Evolutionary conservation across 2,888 invertebrate genomes (phyloP).

Genomic region (Hirtodrosophila alboralis): DNA sequence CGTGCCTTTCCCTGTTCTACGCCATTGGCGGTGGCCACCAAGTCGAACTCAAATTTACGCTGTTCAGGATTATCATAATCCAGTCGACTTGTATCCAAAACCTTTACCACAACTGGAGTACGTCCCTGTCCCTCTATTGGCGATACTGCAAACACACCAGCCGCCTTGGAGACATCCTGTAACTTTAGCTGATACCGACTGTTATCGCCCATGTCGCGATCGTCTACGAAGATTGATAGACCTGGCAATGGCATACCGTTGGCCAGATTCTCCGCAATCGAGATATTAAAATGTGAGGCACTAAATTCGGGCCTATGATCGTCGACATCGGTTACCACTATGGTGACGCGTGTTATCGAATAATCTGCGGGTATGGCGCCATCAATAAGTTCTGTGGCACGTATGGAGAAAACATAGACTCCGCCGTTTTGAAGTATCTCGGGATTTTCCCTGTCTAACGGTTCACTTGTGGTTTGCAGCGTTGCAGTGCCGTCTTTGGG

Average conservation of each 20-base stretch:
- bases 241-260: slow-evolving; percentile 89
- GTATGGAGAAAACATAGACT: slow-evolving; percentile 89
- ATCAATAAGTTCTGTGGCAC: slow-evolving; percentile 90
- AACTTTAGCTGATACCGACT: slow-evolving; percentile 88
- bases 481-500: slow-evolving; percentile 86
- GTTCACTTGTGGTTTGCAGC: slow-evolving; percentile 87
- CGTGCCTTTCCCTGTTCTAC: slow-evolving; percentile 86
- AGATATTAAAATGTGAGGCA: slow-evolving; percentile 87
- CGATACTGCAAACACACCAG: slow-evolving; percentile 87
- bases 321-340: slow-evolving; percentile 91
- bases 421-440: slow-evolving; percentile 91
- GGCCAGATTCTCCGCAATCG: slow-evolving; percentile 91
- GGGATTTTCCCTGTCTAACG: slow-evolving; percentile 90
- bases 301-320: slow-evolving; percentile 91
- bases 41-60: slow-evolving; percentile 88
- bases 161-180: slow-evolving; percentile 86
- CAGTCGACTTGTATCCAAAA: slow-evolving; percentile 87
- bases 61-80: slow-evolving; percentile 89
- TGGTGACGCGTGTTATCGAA: slow-evolving; percentile 88
- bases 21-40: slow-evolving; percentile 86
- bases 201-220: slow-evolving; percentile 90
- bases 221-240: slow-evolving; percentile 89
- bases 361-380: slow-evolving; percentile 89
- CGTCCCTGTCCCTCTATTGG: slow-evolving; percentile 89
- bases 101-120: slow-evolving; percentile 90